These are phyloP conservation scores for Torymus texanus DNA, from an alignment of 2,888 invertebrate genomes.

Conservation along the genomic window DNA sequence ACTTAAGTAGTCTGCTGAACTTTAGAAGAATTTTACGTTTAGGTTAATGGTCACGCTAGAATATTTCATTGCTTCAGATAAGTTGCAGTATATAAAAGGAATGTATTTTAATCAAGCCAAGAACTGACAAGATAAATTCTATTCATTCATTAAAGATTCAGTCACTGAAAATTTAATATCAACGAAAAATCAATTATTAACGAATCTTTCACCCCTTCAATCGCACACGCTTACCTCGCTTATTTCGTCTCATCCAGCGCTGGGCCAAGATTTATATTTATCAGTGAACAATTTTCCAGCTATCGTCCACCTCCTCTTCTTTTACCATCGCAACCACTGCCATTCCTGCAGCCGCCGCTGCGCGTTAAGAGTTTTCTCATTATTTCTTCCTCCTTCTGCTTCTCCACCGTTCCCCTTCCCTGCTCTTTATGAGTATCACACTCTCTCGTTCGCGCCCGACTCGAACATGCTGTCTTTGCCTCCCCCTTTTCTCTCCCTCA, in stretches of 20 bases:
- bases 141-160: too few relatives aligned
- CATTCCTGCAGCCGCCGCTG: too few relatives aligned
- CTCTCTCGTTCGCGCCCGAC: conserved; percentile 7
- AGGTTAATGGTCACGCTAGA: too few relatives aligned
- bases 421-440: conserved; percentile 22
- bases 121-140: too few relatives aligned
- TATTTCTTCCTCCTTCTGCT: conserved; percentile 32
- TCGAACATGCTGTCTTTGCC: conserved; percentile 26
- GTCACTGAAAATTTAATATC: too few relatives aligned
- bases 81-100: too few relatives aligned
- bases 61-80: too few relatives aligned
- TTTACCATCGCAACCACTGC: not conserved
- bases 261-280: not conserved
- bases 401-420: not conserved
- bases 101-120: too few relatives aligned
- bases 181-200: too few relatives aligned
- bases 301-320: not conserved
- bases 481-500: conserved; percentile 7
- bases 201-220: not conserved
- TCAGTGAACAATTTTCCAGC: conserved; percentile 4
- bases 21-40: too few relatives aligned
- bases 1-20: too few relatives aligned
- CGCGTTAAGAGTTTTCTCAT: conserved; percentile 42
- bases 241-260: not conserved
- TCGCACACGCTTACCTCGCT: not conserved